These are phyloP conservation scores for Diadegma fenestrale DNA, from an alignment of 2,888 invertebrate genomes.

Conservation along the genomic window DNA sequence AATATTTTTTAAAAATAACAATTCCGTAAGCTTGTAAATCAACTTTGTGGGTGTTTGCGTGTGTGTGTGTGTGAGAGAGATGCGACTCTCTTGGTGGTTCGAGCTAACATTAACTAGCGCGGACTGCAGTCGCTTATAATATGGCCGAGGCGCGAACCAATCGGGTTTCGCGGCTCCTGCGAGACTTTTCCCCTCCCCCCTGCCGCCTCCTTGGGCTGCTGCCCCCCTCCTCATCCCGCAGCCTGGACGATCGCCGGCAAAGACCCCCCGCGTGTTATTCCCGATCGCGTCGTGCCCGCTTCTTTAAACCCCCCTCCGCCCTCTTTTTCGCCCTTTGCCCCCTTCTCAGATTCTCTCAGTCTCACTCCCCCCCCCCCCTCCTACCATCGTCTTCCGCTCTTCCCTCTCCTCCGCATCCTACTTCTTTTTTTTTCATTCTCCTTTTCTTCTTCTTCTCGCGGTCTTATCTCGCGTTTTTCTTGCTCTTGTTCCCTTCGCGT, in stretches of 20 bases:
- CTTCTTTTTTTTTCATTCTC: conserved; percentile 24
- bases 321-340: conserved; percentile 36
- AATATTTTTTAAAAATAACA: neutral
- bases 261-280: conserved; percentile 72
- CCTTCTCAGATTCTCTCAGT: conserved; percentile 13
- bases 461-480: conserved; percentile 62
- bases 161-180: conserved; percentile 79
- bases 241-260: conserved; percentile 70
- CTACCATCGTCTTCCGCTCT: neutral
- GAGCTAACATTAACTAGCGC: conserved; percentile 83
- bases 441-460: conserved; percentile 23
- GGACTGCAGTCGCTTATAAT: conserved; percentile 83
- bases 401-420: neutral
- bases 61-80: conserved; percentile 72
- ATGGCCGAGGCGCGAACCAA: conserved; percentile 84
- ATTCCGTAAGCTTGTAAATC: neutral
- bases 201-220: conserved; percentile 57
- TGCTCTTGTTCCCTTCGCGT: conserved; percentile 45
- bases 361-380: conserved; percentile 27
- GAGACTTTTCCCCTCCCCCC: conserved; percentile 72
- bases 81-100: conserved; percentile 83
- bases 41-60: neutral
- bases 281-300: conserved; percentile 65
- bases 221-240: conserved; percentile 69
- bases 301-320: conserved; percentile 50